A percentile compares a stretch with the other conserved stretches of the same genome.
These are phyloP conservation scores for Phalacrocorax carbo DNA, from an alignment of 2,113 vertebrate species.

Conservation along the genomic window DNA sequence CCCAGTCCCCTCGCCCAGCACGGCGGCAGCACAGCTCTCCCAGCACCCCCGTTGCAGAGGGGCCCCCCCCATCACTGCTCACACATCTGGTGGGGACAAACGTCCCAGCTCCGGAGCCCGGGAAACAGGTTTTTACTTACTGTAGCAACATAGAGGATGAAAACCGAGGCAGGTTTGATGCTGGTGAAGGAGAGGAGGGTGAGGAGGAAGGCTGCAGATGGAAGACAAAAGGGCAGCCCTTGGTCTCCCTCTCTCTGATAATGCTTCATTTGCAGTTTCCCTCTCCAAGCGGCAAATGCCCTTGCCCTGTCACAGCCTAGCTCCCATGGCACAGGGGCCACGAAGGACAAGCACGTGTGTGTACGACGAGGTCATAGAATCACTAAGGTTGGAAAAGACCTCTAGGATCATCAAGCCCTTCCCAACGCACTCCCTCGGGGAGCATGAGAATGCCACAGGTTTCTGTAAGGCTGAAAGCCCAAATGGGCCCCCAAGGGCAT, in stretches of 20 bases:
- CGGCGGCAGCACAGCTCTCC: not conserved
- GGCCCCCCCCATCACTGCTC: not conserved
- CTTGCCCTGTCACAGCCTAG: not conserved
- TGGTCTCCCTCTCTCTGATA: not conserved
- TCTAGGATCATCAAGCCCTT: no score
- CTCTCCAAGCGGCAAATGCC: not conserved
- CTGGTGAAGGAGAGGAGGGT: slow-evolving; percentile 64
- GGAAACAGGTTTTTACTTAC: slow-evolving; percentile 7
- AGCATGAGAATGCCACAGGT: not conserved
- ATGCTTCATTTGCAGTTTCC: not conserved
- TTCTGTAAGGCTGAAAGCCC: not conserved
- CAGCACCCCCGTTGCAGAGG: not conserved
- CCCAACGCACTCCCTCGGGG: not conserved
- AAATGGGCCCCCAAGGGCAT: not conserved
- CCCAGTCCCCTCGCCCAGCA: not conserved
- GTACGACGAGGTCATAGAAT: no score
- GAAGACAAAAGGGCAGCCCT: not conserved
- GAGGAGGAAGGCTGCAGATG: slow-evolving; percentile 74
- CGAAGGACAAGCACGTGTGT: rapidly evolving
- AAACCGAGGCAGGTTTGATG: slow-evolving; percentile 50
- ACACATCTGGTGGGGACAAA: not conserved
- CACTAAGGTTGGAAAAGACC: no score
- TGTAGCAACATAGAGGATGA: slow-evolving; percentile 69
- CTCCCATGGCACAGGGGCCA: not conserved
- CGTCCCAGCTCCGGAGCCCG: not conserved